Base-by-base conservation (phyloP, 2,113 vertebrate species). In the Zosterops borbonicus region DNA sequence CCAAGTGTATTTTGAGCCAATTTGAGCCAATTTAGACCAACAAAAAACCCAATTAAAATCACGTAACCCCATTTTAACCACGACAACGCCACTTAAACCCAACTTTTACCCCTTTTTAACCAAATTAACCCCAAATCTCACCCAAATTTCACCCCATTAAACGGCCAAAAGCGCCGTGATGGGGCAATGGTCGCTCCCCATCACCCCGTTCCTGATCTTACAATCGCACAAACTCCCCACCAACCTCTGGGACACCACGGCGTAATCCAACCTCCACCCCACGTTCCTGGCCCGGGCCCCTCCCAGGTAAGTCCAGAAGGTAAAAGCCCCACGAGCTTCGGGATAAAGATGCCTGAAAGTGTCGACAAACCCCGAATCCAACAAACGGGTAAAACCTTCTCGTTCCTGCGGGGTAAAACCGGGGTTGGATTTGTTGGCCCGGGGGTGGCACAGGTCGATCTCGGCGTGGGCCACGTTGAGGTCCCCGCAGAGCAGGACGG, bases 291-390 rank as follows among this genome's bases (percentile, higher is more conserved):
- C 59, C 2, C 86, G 21, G 5, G 86, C 86, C 0, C 27, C 68
- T 9, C 86, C 86, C 67, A 88, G 50, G 76, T 88, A 88, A 1
- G 86, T 88, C 86, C 86, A 88, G 76, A 88, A 88, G 50, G 86
- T 88, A 76, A 73, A 88, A 18, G 86, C 86, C 7, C 77, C 58
- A 1, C 35, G 21, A 5, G 52, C 56, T 42, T 49, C 50, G 0
- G 86, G 86, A 42, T 88, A 88, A 5, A 88, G 86, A 20, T 42
- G 67, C 1, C 86, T 67, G 67, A 88, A 88, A 42, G 67, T 49
- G 3, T 88, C 85, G 3, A 58, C 35, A 17, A 88, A 80, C 2
- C 76, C 85, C 5, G 67, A 46, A 2, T 1, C 63, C 18, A 87
- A 74, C 22, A 87, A 64, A 1, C 12, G 21, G 0, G 29, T 0